phyloP scores from a whole-genome alignment of 92 coral and sea anemone species.

The Porites cylindrica region DNA sequence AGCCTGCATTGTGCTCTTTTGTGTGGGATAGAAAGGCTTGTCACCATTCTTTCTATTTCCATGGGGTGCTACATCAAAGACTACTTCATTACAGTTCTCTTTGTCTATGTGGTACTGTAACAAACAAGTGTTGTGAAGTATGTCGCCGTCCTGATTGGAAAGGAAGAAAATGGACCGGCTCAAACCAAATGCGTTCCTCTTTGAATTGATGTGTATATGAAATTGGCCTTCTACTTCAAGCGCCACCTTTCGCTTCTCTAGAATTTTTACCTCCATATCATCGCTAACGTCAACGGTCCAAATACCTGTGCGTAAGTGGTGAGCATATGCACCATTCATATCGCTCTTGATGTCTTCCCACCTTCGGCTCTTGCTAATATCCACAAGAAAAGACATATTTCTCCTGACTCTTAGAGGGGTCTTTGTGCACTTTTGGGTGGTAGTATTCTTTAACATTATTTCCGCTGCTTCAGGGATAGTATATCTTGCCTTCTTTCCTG shows the following conservation, averaged over 20 bases:
- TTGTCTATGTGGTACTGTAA: constrained; percentile 43
- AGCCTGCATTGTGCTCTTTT: constrained; percentile 61
- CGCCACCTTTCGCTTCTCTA: constrained; percentile 38
- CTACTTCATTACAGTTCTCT: constrained; percentile 17
- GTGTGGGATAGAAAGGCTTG: constrained; percentile 62
- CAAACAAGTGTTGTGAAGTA: constrained; percentile 25
- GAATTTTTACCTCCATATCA: constrained; percentile 9
- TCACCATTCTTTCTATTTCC: constrained; percentile 40
- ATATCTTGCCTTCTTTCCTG: constrained; percentile 40
- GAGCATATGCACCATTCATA: constrained; percentile 60
- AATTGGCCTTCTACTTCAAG: neutral
- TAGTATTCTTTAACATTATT: constrained; percentile 17
- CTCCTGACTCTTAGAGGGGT: constrained; percentile 57
- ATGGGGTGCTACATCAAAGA: constrained; percentile 29
- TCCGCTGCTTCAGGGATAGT: constrained; percentile 39
- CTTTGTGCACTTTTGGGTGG: constrained; percentile 24
- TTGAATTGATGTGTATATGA: constrained; percentile 46
- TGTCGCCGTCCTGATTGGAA: constrained; percentile 3
- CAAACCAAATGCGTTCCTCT: constrained; percentile 31
- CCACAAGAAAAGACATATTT: constrained; percentile 53
- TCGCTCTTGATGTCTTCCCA: constrained; percentile 72
- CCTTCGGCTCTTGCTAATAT: neutral
- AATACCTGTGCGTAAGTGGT: constrained; percentile 22
- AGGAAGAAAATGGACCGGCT: constrained; percentile 36
- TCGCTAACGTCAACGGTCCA: constrained; percentile 56